Evolutionary conservation across 1,140 invertebrate genomes (phyloP).

Genomic region (Solen grandis): DNA sequence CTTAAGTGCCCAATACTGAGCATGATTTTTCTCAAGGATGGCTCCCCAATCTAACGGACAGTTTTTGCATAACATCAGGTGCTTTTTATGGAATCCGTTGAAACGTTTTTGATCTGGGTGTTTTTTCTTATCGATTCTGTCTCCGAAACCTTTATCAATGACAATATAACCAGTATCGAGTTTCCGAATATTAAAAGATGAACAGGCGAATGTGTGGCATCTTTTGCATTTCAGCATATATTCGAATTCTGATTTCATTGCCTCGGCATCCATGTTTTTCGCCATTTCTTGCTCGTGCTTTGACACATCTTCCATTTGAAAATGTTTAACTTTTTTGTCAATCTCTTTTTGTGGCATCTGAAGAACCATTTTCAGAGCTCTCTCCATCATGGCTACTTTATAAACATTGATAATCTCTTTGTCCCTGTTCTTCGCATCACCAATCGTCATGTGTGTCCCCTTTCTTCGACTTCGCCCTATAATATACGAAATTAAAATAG

Average conservation of each 20-base stretch:
- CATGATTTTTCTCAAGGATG: neutral
- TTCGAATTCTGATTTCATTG: neutral
- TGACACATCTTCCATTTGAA: constrained; percentile 17
- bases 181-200: constrained; percentile 12
- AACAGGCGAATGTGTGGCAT: constrained; percentile 11
- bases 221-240: constrained; percentile 3
- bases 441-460: neutral
- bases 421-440: neutral
- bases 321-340: neutral
- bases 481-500: neutral
- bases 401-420: constrained; percentile 22
- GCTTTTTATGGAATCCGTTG: constrained; percentile 5
- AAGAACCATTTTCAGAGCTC: neutral
- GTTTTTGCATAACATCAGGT: constrained; percentile 27
- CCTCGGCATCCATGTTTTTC: neutral
- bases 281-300: neutral
- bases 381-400: constrained; percentile 25
- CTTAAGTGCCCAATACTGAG: neutral
- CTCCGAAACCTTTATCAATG: neutral
- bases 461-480: constrained; percentile 16
- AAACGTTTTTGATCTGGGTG: constrained; percentile 12
- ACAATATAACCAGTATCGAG: constrained; percentile 10
- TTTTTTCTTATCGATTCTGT: constrained; percentile 3
- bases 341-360: neutral
- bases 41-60: constrained; percentile 27